A percentile compares a stretch with the other conserved stretches of the same genome.
phyloP scores from a whole-genome alignment of 2,888 invertebrate genomes.

The Bhutanitis thaidina region DNA sequence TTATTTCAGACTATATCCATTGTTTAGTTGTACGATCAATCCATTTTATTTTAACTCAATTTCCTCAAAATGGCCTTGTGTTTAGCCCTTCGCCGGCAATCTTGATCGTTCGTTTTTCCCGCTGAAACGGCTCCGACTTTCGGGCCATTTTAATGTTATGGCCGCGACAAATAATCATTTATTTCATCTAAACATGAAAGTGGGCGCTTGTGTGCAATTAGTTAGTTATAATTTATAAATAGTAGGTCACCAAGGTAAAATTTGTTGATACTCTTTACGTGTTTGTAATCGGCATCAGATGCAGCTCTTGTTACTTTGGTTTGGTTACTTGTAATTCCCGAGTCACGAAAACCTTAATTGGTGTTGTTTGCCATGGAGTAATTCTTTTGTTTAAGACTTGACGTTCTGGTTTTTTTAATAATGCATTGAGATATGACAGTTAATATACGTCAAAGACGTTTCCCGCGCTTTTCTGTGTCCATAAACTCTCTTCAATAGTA shows the following conservation, averaged over 20 bases:
- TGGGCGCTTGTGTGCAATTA: slow-evolving; percentile 19
- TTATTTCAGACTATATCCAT: slow-evolving; percentile 1
- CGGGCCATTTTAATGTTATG: slow-evolving; percentile 13
- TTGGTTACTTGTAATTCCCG: neutral
- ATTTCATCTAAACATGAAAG: slow-evolving; percentile 25
- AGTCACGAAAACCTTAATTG: slow-evolving; percentile 13
- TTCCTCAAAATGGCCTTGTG: slow-evolving; percentile 13
- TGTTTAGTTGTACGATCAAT: slow-evolving; percentile 3
- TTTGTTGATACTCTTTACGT: slow-evolving; percentile 2
- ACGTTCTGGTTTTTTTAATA: too few species aligned
- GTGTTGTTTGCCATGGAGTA: neutral
- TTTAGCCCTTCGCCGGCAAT: slow-evolving; percentile 1
- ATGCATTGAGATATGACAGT: too few species aligned
- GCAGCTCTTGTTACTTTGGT: neutral
- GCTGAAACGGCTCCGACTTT: slow-evolving; percentile 19
- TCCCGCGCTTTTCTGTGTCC: too few species aligned
- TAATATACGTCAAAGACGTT: too few species aligned
- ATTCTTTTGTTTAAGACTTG: neutral
- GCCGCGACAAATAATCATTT: slow-evolving; percentile 20
- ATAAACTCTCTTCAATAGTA: too few species aligned
- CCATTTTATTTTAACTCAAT: slow-evolving; percentile 9
- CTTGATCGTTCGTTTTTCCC: slow-evolving; percentile 17
- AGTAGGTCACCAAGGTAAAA: neutral
- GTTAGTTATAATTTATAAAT: slow-evolving; percentile 15
- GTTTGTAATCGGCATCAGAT: slow-evolving; percentile 8